Conservation (phyloP, 2,888 invertebrate species). For the Branchipolynoe longqiensis region DNA sequence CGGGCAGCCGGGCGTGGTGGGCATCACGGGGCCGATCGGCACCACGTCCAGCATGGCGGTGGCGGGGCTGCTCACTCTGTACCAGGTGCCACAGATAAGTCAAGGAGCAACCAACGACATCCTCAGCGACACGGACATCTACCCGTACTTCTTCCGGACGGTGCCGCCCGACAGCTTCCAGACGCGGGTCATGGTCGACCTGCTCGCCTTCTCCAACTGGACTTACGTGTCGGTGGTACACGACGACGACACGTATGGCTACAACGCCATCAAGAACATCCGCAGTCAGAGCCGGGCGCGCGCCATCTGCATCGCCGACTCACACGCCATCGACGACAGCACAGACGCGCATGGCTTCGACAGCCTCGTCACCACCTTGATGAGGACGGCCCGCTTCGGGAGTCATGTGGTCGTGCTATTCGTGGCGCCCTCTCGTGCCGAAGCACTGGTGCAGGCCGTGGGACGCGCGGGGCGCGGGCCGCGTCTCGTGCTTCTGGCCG, state of each 20-base stretch:
- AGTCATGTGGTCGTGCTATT: slow-evolving; percentile 37
- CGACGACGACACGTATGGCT: slow-evolving; percentile 61
- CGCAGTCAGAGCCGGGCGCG: not conserved
- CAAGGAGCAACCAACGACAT: slow-evolving; percentile 67
- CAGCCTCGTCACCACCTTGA: not conserved
- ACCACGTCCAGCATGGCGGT: slow-evolving; percentile 68
- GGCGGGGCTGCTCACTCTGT: slow-evolving; percentile 66
- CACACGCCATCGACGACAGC: slow-evolving; percentile 12
- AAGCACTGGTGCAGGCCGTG: not conserved
- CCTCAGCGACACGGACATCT: slow-evolving; percentile 65
- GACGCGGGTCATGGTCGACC: slow-evolving; percentile 66
- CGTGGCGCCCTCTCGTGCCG: not conserved
- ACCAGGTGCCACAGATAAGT: slow-evolving; percentile 67
- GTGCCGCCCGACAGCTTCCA: slow-evolving; percentile 69
- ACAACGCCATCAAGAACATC: slow-evolving; percentile 40
- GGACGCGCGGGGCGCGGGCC: too few species aligned
- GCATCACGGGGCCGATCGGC: slow-evolving; percentile 67
- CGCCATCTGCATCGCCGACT: slow-evolving; percentile 27
- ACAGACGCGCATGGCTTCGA: not conserved
- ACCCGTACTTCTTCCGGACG: slow-evolving; percentile 67
- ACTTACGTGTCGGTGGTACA: slow-evolving; percentile 68
- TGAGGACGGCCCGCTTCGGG: slow-evolving; percentile 1
- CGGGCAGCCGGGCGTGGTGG: slow-evolving; percentile 59
- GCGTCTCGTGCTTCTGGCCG: not conserved
- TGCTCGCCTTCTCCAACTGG: slow-evolving; percentile 65